Base-by-base conservation (phyloP, 35 echinoderm and acorn worm genomes). In the Hemicentrotus pulcherrimus region DNA sequence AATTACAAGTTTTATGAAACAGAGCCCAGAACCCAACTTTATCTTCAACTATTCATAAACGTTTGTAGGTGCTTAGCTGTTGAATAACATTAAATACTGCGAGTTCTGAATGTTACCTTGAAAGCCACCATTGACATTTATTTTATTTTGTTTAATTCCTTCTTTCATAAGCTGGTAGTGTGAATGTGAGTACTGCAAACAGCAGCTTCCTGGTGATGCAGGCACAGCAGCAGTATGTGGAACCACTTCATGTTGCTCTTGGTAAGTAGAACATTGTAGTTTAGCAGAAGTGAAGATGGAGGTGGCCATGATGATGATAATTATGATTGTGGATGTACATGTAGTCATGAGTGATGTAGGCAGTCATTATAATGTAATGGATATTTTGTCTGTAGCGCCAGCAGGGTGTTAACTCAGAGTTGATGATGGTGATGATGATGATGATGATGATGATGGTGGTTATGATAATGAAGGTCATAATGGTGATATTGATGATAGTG, bases 201-300 rank as follows among this genome's bases (percentile, higher is more conserved):
- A 94, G 95, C 59, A 95, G 61, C 16, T 96, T 98, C 58, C 94
- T 98, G 32, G 96, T 98, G 71, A 95, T 96, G 61, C 97, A 98
- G 86, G 86, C 97, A 12, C 95, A 95, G n/a, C 92, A 95, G 65
- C 96, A 97, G 32, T 96, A 96, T 92, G 88, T 52, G 4, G 97
- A 98, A 92, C 97, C 97, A 1, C 95, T 98, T 31, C 94, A 95
- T 94, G 97, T 94, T 32, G 96, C 97, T 32, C 92, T 98, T 9
- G 97, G 97, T 98, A 92, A 98, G 95, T 94, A 89, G 32, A 32
- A 89, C 2, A 4, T 14, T 31, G 59, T 19, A 24, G 61, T 0
- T 31, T 60, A 13, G 47, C 19, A 32, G 30, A 33, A 46, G 6
- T 61, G 32, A 47, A 5, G 32, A 47, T 45, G 8, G 2, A 0